Evolutionary conservation across 2,888 invertebrate genomes (phyloP).

Genomic region (Odontomyia ornata): DNA sequence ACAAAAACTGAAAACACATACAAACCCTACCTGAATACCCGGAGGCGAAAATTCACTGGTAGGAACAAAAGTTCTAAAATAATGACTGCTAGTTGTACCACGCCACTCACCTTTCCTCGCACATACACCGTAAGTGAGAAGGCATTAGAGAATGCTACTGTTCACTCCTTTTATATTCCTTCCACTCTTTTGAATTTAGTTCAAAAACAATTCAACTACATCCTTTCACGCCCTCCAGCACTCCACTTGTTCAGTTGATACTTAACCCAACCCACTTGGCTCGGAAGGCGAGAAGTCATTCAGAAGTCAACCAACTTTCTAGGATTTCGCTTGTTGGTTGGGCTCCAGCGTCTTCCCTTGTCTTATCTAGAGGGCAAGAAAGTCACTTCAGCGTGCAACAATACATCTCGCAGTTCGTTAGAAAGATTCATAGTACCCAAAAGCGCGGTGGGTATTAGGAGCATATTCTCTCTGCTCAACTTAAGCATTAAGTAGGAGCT

Average conservation of each 20-base stretch:
- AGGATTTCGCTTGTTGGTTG: conserved; percentile 13
- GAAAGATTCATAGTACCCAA: conserved; percentile 35
- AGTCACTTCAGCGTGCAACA: conserved; percentile 43
- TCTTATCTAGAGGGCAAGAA: conserved; percentile 40
- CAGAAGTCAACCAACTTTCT: conserved; percentile 44
- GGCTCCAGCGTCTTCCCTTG: conserved; percentile 18
- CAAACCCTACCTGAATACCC: neutral
- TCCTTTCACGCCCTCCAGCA: neutral
- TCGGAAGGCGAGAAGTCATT: conserved; percentile 41
- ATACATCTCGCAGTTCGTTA: conserved; percentile 41
- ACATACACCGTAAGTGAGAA: conserved; percentile 6
- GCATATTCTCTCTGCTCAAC: neutral
- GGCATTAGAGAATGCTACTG: neutral
- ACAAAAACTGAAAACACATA: neutral
- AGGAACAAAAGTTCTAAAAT: conserved; percentile 39
- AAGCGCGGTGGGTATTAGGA: conserved; percentile 25
- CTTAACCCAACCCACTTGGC: conserved; percentile 41
- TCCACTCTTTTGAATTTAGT: conserved; percentile 19
- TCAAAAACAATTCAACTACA: conserved; percentile 41
- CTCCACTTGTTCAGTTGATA: neutral
- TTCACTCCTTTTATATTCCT: too few relatives aligned
- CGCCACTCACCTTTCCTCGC: neutral
- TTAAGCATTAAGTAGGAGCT: conserved; percentile 2
- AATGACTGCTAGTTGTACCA: conserved; percentile 33
- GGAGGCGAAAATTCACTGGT: conserved; percentile 15